These are phyloP conservation scores for Torymus aiolomorphi DNA, from an alignment of 2,888 invertebrate species.

Conservation along the genomic window DNA sequence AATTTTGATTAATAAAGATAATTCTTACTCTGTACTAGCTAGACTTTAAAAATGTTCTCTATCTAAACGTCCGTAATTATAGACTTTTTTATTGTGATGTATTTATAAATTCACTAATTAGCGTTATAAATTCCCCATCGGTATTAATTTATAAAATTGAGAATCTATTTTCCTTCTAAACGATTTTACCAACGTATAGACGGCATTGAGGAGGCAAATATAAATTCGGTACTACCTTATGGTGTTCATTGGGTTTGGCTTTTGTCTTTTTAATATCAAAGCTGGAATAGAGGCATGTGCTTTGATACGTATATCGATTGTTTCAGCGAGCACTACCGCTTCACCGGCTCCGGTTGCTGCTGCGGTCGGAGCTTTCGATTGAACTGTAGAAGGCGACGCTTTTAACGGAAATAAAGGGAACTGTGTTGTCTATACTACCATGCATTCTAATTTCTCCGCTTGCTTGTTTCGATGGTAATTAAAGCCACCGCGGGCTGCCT, in stretches of 20 bases:
- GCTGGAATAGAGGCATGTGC: conserved; percentile 8
- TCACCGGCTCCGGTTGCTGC: neutral
- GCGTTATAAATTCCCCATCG: too few species aligned
- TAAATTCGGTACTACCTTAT: neutral
- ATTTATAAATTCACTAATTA: too few species aligned
- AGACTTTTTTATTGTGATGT: too few species aligned
- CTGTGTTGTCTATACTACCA: conserved; percentile 67
- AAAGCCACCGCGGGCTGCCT: neutral
- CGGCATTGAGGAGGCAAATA: too few species aligned
- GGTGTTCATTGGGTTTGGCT: neutral
- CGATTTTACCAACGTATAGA: too few species aligned
- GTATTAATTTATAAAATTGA: neutral
- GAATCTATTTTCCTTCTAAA: neutral
- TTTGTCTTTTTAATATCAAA: neutral
- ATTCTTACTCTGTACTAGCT: too few species aligned
- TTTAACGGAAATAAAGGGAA: conserved; percentile 40
- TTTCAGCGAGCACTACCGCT: neutral
- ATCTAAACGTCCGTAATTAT: too few species aligned
- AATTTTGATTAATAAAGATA: too few species aligned
- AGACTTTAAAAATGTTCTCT: too few species aligned
- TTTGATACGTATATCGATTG: conserved; percentile 49
- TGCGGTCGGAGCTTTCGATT: conserved; percentile 21
- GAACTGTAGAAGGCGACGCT: neutral
- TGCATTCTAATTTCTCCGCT: conserved; percentile 37
- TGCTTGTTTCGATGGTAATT: conserved; percentile 20